Evolutionary conservation across 2,113 vertebrate species (phyloP).

Genomic region (Oreochromis spilurus): DNA sequence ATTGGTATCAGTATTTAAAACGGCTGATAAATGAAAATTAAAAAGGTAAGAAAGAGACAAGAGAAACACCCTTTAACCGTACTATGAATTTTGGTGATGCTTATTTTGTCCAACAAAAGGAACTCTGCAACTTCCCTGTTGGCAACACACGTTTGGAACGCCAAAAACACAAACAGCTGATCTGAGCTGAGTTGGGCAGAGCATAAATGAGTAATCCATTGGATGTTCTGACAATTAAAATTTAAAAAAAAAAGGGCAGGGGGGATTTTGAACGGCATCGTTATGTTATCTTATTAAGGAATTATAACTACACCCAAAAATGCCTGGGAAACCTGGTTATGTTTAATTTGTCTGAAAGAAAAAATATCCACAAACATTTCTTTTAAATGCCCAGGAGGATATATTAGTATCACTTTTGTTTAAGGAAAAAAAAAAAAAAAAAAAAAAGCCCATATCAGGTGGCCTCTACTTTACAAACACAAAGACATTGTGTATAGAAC

Average conservation of each 20-base stretch:
- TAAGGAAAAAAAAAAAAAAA: accelerated
- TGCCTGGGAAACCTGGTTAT: background rate
- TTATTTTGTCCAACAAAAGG: background rate
- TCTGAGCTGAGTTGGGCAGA: background rate
- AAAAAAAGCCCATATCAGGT: background rate
- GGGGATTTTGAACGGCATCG: background rate
- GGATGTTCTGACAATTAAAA: background rate
- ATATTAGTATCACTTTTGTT: background rate
- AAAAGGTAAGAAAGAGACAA: background rate
- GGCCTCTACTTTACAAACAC: conserved; percentile 44
- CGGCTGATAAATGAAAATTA: background rate
- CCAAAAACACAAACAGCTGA: background rate
- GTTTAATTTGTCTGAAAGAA: background rate
- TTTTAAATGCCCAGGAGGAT: background rate
- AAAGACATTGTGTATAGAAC: conserved; percentile 41
- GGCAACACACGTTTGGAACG: background rate
- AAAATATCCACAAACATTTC: background rate
- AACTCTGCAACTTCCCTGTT: background rate
- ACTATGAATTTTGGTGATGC: background rate
- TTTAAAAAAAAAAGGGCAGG: background rate
- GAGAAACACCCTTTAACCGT: background rate
- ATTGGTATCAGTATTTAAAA: background rate
- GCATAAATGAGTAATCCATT: background rate
- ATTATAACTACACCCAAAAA: background rate
- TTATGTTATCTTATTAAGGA: background rate